Evolutionary conservation across 2,888 invertebrate species (phyloP).

Genomic region (Melipona beecheii): DNA sequence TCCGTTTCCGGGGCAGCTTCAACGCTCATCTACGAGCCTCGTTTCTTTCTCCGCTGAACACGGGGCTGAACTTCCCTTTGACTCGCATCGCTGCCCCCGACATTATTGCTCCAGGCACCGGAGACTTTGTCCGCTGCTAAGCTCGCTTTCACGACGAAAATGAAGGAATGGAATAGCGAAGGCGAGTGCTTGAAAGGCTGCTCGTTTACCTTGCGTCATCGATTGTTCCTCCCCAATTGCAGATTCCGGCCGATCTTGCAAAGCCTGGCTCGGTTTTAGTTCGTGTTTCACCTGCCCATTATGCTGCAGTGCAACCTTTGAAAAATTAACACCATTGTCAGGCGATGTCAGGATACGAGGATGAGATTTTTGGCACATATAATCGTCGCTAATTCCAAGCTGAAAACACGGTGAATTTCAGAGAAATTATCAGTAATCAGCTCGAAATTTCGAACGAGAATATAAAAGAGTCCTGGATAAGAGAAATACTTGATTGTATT

Average conservation of each 20-base stretch:
- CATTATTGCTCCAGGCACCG: constrained; percentile 48
- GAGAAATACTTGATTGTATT: no score
- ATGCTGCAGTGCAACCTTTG: background rate
- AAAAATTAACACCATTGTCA: no score
- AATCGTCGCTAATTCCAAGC: no score
- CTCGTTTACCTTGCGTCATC: constrained; percentile 3
- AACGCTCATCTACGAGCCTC: constrained; percentile 23
- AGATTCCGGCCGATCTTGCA: background rate
- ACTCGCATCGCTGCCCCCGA: constrained; percentile 40
- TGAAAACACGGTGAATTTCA: no score
- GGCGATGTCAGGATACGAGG: background rate
- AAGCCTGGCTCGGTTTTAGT: background rate
- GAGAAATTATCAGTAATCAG: no score
- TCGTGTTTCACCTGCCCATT: background rate
- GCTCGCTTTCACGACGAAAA: constrained; percentile 37
- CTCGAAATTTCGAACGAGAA: no score
- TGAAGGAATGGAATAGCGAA: constrained; percentile 10
- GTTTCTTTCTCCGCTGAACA: constrained; percentile 24
- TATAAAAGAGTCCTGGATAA: no score
- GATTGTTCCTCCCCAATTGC: background rate
- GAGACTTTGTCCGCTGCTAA: constrained; percentile 41
- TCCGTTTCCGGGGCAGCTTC: constrained; percentile 31
- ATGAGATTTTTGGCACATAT: no score
- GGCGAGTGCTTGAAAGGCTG: background rate
- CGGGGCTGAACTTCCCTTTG: constrained; percentile 53